Conservation (phyloP, 2,113 vertebrate species). For the Siniperca knerii region DNA sequence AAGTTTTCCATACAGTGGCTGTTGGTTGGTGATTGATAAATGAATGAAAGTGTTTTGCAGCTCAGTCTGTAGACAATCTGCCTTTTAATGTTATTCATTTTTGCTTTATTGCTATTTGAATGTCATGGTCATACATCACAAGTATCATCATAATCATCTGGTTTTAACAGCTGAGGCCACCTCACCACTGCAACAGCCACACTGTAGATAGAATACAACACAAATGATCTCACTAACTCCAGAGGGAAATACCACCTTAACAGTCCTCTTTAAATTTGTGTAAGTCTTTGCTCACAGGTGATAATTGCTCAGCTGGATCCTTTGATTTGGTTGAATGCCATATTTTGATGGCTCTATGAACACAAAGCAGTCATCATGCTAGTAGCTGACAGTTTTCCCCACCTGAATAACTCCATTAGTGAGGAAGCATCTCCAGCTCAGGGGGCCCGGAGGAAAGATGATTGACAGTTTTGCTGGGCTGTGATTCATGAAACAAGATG, state of each 20-base stretch:
- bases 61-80: not conserved
- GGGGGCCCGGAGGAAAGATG: not conserved
- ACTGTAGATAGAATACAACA: not conserved
- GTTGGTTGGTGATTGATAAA: not conserved
- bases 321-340: conserved; percentile 33
- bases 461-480: conserved; percentile 37
- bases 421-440: not conserved
- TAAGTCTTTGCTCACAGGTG: conserved; percentile 9
- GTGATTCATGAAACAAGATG: conserved; percentile 54
- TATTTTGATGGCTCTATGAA: conserved; percentile 50
- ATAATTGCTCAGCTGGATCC: conserved; percentile 48
- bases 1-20: not conserved
- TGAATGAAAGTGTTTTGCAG: not conserved
- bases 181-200: not conserved
- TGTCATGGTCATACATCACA: conserved; percentile 7
- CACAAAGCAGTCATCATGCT: conserved; percentile 27
- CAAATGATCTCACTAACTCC: not conserved
- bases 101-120: not conserved
- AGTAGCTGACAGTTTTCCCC: conserved; percentile 30
- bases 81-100: not conserved
- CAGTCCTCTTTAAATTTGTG: not conserved
- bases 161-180: not conserved
- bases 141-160: not conserved
- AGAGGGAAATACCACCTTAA: not conserved
- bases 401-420: conserved; percentile 52